Evolutionary conservation across 2,888 invertebrate genomes (phyloP), one percentile per base, ranked within the genome.

Genomic region (Trichopoda pennipes): DNA sequence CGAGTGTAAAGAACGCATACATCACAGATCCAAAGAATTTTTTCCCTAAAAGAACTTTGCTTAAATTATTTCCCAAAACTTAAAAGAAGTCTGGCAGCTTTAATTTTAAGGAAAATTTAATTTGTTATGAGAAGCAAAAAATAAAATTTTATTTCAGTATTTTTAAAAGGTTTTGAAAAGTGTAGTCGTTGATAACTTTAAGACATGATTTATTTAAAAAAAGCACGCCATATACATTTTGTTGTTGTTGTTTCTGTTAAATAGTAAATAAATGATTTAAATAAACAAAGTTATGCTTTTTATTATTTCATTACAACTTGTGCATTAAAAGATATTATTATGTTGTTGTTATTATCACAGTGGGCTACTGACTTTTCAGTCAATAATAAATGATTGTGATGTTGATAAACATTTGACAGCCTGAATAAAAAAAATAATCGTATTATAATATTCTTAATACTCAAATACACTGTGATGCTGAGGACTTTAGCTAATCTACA

Each of bases 361-460:
- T 58, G 56, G 42, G 63, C 49, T 70, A 63, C 55, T 74, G 81
- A 78, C 78, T 82, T 66, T 75, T 75, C 7, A 28, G 75, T 82
- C 79, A 79, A 66, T 79, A 28, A 58, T 60, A 14, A 51, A 19
- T 75, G 81, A 74, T 82, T 82, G 75, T 82, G 53, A 75, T 70
- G 66, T 66, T 75, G 78, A 82, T 78, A 74, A 82, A 56, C 66
- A 28, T 72, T 79, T 75, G 79, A 79, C 66, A 79, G 70, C 42
- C 58, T 56, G 60, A 79, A 64, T 38, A 49, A 49, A 19, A 47
- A 17, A 49, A 49, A 49, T 19, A 19, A 49, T 49, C 47, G 19
- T 9, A 19, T 47, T 55, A 72, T 70, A 77, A 77, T 77, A 68
- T 51, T 61, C 32, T 60, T 66, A 66, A 42, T 53, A 28, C 38